phyloP scores from a whole-genome alignment of 2,888 invertebrate species.

The Glaucopsyche alexis region DNA sequence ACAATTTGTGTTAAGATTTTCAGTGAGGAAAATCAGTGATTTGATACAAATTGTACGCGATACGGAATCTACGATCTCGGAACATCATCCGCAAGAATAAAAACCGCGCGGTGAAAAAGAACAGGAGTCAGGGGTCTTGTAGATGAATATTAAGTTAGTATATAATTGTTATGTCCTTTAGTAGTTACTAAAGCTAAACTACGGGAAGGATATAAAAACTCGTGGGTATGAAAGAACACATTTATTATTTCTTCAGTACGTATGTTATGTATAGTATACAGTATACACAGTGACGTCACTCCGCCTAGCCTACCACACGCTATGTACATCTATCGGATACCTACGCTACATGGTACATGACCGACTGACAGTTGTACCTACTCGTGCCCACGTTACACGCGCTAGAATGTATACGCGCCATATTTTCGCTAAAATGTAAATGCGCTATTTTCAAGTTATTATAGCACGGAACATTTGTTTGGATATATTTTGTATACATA shows the following conservation, averaged over 20 bases:
- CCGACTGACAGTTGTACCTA: not conserved
- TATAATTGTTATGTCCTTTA: too few species aligned
- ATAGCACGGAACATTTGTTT: too few species aligned
- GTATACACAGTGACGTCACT: constrained; percentile 34
- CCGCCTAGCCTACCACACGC: constrained; percentile 34
- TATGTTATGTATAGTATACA: constrained; percentile 38
- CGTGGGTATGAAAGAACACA: constrained; percentile 49
- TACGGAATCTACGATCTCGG: too few species aligned
- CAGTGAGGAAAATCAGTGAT: too few species aligned
- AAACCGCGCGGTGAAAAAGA: too few species aligned
- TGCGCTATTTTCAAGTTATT: too few species aligned
- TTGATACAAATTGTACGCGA: too few species aligned
- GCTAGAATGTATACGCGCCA: not conserved
- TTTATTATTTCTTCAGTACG: constrained; percentile 47
- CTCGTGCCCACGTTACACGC: not conserved
- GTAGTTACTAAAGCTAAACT: not conserved
- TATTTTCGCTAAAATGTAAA: not conserved
- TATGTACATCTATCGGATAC: constrained; percentile 37
- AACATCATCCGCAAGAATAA: too few species aligned
- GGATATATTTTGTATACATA: too few species aligned
- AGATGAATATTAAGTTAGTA: too few species aligned
- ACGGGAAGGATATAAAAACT: constrained; percentile 25
- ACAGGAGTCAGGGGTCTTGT: too few species aligned
- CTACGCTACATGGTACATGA: constrained; percentile 25
- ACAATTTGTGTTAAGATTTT: too few species aligned